A percentile compares a stretch with the other conserved stretches of the same genome.
Conservation (phyloP, 2,888 invertebrate species). For the Caenorhabditis sulstoni region DNA sequence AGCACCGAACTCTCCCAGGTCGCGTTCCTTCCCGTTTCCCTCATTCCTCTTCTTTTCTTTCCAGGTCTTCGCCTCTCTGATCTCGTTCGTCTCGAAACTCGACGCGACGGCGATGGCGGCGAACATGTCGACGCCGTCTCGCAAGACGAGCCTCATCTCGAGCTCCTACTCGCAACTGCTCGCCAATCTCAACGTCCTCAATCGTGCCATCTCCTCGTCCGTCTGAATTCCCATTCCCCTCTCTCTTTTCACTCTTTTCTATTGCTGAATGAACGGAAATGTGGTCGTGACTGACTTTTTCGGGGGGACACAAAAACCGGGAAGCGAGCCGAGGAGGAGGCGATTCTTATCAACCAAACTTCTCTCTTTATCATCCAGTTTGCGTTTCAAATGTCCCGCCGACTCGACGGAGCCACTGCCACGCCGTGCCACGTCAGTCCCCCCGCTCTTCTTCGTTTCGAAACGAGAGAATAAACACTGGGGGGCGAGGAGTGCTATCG, state of each 20-base stretch:
- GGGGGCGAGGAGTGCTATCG: background rate
- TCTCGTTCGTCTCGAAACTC: conserved; percentile 54
- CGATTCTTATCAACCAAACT: background rate
- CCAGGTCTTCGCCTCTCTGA: conserved; percentile 47
- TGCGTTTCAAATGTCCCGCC: background rate
- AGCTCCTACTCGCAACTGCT: conserved; percentile 50
- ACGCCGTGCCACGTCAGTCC: background rate
- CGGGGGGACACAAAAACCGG: no score
- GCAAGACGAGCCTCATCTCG: conserved; percentile 48
- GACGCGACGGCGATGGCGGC: conserved; percentile 40
- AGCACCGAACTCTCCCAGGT: conserved; percentile 49
- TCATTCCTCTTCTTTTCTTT: background rate
- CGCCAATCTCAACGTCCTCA: conserved; percentile 51
- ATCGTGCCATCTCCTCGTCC: conserved; percentile 45
- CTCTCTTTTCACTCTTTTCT: conserved; percentile 1
- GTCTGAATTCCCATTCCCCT: conserved; percentile 13
- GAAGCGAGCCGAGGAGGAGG: background rate
- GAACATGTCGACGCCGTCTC: conserved; percentile 48
- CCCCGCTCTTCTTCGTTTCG: background rate
- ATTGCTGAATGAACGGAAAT: conserved; percentile 28
- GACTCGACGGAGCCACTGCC: no score
- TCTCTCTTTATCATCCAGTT: background rate
- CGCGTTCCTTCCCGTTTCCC: background rate
- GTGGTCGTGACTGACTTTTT: background rate
- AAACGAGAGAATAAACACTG: conserved; percentile 1